Conservation (phyloP, 2,888 invertebrate genomes). For the Girardia tigrina region DNA sequence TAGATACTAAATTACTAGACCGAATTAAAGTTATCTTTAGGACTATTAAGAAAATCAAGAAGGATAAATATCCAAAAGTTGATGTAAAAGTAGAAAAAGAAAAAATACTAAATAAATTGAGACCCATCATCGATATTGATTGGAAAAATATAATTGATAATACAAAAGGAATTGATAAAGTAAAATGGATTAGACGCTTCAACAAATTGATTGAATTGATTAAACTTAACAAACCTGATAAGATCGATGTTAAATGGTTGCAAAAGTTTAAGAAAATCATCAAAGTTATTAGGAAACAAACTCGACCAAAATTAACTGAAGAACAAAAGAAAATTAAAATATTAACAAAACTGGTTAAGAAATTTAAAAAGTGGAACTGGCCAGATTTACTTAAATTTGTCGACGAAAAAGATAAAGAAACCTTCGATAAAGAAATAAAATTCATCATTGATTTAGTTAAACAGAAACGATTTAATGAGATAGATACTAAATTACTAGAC, state of each 20-base stretch:
- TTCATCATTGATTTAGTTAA: background rate
- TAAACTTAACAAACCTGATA: background rate
- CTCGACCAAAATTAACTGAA: too few species aligned
- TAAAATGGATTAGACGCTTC: background rate
- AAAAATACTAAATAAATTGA: background rate
- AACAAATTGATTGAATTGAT: background rate
- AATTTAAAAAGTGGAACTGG: too few species aligned
- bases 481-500: background rate
- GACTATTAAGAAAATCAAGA: background rate
- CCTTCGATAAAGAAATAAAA: background rate
- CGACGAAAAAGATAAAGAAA: conserved; percentile 9
- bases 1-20: background rate
- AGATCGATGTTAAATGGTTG: background rate
- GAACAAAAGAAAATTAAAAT: too few species aligned
- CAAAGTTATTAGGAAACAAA: too few species aligned
- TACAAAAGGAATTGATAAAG: background rate
- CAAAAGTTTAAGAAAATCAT: background rate
- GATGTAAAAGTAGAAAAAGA: background rate
- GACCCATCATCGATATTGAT: background rate
- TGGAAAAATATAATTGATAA: background rate
- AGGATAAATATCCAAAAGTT: background rate
- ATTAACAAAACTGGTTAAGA: too few species aligned
- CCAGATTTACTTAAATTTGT: background rate
- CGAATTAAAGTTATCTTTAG: background rate
- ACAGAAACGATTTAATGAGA: background rate